Evolutionary conservation across 2,888 invertebrate species (phyloP).

Genomic region (Rambutsinella grinnellia): DNA sequence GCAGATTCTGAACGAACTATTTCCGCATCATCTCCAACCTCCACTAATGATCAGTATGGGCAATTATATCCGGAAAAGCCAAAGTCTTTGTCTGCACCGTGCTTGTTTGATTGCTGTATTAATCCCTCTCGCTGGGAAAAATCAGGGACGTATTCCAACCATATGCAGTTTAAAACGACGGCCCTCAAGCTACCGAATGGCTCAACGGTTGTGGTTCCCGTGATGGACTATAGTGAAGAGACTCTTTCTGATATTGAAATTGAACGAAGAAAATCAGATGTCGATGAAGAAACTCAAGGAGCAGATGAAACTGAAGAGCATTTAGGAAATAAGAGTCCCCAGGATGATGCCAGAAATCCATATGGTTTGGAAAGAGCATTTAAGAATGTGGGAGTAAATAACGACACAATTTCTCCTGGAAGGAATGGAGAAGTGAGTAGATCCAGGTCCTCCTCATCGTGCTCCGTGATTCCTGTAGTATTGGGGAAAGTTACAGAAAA

Average conservation of each 20-base stretch:
- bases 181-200: constrained; percentile 16
- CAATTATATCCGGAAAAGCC: background rate
- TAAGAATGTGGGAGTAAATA: too few species aligned
- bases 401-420: too few species aligned
- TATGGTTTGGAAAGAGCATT: too few species aligned
- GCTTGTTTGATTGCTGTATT: constrained; percentile 35
- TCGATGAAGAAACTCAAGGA: constrained; percentile 2
- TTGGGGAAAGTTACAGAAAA: constrained; percentile 49
- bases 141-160: constrained; percentile 5
- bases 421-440: background rate
- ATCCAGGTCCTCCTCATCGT: background rate
- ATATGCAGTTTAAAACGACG: constrained; percentile 20
- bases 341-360: background rate
- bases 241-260: constrained; percentile 18
- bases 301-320: background rate
- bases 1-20: background rate
- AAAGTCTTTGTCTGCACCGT: constrained; percentile 4
- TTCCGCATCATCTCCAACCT: background rate
- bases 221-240: constrained; percentile 18
- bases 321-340: background rate
- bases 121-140: constrained; percentile 17
- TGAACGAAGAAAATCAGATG: constrained; percentile 2
- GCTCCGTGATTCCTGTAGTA: background rate
- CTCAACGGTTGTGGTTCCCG: constrained; percentile 20
- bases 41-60: background rate